Base-by-base conservation (phyloP, 2,113 vertebrate genomes). In the Indicator indicator region DNA sequence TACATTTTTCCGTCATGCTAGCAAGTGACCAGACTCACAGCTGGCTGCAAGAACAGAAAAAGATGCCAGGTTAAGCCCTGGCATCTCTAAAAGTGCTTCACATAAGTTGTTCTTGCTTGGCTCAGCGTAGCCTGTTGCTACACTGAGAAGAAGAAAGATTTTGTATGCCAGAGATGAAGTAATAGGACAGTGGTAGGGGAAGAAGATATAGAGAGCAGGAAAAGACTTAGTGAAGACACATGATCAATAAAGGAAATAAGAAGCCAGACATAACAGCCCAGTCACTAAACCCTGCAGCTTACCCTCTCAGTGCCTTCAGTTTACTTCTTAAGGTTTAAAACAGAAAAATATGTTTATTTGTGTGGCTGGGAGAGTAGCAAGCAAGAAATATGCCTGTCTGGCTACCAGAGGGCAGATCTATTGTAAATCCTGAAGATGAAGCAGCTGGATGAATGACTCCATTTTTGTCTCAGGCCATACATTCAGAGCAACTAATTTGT, bases 1-100 rank as follows among this genome's bases (percentile, higher is more conserved):
- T 38, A 0, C 0, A 4, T 68, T 90, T 60, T 78, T 55, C 59
- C 40, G 23, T 17, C 59, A 48, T 1, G 2, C 19, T 50, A 77
- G 28, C 16, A 27, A 58, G 40, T 4, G 12, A 17, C 19, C 56
- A 12, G 28, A 24, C 32, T 83, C 50, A n/a, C 33, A 81, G 23
- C 60, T 63, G 77, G 20, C 33, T 75, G 42, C 55, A 58, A 84
- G 42, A 58, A 60, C 46, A 21, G 18, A 13, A 26, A 9, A 33
- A 85, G 30, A 10, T 17, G 36, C 33, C 58, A n/a, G 58, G 44
- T 67, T 32, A 36, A 58, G 6, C 5, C 27, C 18, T 24, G 27
- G 55, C 12, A n/a, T 4, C 12, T 24, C 28, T 72, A 1, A 42
- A 70, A 63, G 52, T 60, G 8, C 46, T 33, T 80, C 12, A 2